Conservation (phyloP, 2,797 vertebrate species). For the Poeciliopsis gracilis region DNA sequence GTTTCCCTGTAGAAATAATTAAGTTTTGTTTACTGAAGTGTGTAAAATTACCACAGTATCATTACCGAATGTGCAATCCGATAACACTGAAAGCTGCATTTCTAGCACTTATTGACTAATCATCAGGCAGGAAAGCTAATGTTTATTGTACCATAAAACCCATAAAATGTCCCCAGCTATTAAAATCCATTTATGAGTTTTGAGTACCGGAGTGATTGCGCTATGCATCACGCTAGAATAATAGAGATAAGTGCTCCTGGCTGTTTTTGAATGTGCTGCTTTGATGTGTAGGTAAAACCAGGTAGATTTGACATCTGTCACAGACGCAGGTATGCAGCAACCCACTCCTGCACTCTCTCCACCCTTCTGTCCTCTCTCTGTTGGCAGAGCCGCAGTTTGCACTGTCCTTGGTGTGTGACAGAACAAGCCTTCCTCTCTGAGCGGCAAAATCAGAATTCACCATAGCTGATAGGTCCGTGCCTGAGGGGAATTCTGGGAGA, state of each 20-base stretch:
- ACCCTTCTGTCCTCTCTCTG: conserved; percentile 11
- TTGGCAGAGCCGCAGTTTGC: conserved; percentile 45
- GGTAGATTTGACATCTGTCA: conserved; percentile 31
- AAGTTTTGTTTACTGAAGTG: conserved; percentile 32
- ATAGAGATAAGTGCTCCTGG: conserved; percentile 48
- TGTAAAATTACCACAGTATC: conserved; percentile 54
- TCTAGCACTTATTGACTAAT: conserved; percentile 47
- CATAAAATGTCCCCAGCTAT: conserved; percentile 61
- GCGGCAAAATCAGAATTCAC: conserved; percentile 68
- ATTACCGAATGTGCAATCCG: conserved; percentile 48
- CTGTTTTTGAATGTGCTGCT: conserved; percentile 45
- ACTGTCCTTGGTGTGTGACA: conserved; percentile 73
- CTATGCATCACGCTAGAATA: conserved; percentile 35
- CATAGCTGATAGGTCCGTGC: conserved; percentile 64
- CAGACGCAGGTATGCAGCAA: conserved; percentile 15
- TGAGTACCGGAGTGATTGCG: conserved; percentile 56
- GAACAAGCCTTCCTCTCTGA: conserved; percentile 59
- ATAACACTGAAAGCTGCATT: conserved; percentile 62
- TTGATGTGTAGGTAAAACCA: conserved; percentile 19
- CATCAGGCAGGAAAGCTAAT: conserved; percentile 58
- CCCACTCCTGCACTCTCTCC: conserved; percentile 11
- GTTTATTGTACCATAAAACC: conserved; percentile 64
- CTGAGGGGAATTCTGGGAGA: conserved; percentile 71
- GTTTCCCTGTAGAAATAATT: conserved; percentile 34
- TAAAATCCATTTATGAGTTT: conserved; percentile 64